These are phyloP conservation scores for Tenrec ecaudatus DNA, from an alignment of 2,113 vertebrate species.

Conservation along the genomic window DNA sequence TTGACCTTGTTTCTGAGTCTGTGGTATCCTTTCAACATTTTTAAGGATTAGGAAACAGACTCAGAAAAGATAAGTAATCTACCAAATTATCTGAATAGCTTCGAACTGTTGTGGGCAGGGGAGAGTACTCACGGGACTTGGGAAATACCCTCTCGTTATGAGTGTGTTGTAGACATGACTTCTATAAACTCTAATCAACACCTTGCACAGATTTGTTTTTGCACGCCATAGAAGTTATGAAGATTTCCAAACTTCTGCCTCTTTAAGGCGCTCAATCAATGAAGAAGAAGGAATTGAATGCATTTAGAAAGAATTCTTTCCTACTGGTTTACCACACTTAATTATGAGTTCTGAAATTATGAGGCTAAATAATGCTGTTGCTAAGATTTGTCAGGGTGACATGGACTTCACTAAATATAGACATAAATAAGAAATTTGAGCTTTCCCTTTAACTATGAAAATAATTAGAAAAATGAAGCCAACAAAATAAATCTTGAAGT, in stretches of 20 bases:
- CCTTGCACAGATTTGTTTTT: neutral
- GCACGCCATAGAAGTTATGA: neutral
- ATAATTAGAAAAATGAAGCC: neutral
- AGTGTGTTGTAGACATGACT: neutral
- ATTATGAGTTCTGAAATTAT: neutral
- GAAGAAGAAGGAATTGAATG: neutral
- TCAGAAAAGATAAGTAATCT: slow-evolving; percentile 1
- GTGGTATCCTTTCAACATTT: neutral
- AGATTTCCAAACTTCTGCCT: neutral
- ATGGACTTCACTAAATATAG: neutral
- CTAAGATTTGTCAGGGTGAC: neutral
- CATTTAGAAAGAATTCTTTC: neutral
- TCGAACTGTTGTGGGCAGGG: neutral
- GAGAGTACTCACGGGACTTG: neutral
- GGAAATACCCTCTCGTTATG: neutral
- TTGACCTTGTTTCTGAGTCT: neutral
- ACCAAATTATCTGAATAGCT: neutral
- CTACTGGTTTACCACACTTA: neutral
- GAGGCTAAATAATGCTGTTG: neutral
- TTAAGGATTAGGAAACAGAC: neutral
- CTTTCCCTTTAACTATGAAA: slow-evolving; percentile 35
- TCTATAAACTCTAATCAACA: neutral
- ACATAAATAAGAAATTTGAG: neutral
- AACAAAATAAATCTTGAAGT: slow-evolving; percentile 16
- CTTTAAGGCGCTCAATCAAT: neutral